Base-by-base conservation (phyloP, 2,888 invertebrate species). In the Parthenolecanium corni region DNA sequence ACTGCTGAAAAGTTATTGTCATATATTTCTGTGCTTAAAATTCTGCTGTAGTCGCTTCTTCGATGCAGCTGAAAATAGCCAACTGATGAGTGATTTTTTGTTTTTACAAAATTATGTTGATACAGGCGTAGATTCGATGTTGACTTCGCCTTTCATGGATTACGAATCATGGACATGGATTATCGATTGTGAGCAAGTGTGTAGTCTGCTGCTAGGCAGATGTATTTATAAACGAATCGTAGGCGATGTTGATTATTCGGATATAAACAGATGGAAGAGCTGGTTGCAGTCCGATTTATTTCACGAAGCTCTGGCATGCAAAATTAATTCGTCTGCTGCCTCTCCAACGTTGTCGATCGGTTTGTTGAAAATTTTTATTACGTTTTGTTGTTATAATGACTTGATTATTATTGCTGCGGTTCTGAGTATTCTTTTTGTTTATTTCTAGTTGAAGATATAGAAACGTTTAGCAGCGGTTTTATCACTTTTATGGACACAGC, bases 201-300 rank as follows among this genome's bases (percentile, higher is more conserved):
- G 79, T 69, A 77, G 79, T n/a, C 73, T 82, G 56, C 72, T 82
- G 65, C 76, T 82, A 54, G 82, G 82, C 3, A 72, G 64, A 78
- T 79, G 70, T 21, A 73, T 82, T 23, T 79, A 58, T 31, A 47
- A 44, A 21, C 58, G 58, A 2, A 58, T 58, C 18, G 31, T 36
- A 24, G 58, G 58, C 23, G 23, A 21, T 47, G 3, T 58, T 5
- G 46, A 49, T 9, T 51, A 38, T 23, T 20, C n/a, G 1, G 49
- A 58, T 9, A 38, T 58, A 9, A 47, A 49, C 16, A 36, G 49
- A 21, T 58, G 58, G 58, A 58, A 58, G 23, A 16, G 47, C 38
- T 58, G 58, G 58, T 31, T 58, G 3, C 47, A 49, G 16, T 51
- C 49, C 4, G 58, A 58, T 49, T n/a, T 58, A 38, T 49, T 58